Conservation (phyloP, 2,888 invertebrate species). For the Oscheius myriophilus region DNA sequence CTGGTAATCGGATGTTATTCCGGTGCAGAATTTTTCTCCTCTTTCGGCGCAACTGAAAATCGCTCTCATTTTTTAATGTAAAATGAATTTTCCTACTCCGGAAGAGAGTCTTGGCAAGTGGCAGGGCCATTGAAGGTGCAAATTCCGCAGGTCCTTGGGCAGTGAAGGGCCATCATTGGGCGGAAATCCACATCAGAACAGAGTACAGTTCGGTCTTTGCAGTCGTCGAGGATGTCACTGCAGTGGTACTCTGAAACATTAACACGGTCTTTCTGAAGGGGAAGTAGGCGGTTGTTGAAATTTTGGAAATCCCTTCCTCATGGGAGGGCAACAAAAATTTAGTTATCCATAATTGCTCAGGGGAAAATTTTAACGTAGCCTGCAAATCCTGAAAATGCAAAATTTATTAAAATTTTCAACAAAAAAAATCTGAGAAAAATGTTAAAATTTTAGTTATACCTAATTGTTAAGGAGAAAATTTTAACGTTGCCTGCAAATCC, state of each 20-base stretch:
- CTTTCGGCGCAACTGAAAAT: conserved; percentile 41
- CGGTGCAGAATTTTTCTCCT: conserved; percentile 38
- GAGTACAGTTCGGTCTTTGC: conserved; percentile 32
- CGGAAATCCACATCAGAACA: conserved; percentile 40
- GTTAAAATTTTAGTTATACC: too few species aligned
- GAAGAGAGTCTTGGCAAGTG: conserved; percentile 37
- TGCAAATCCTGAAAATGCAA: too few species aligned
- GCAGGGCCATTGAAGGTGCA: conserved; percentile 34
- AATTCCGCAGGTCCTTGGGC: conserved; percentile 41
- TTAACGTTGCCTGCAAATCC: too few species aligned
- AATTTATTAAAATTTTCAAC: too few species aligned
- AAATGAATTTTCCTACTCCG: conserved; percentile 24
- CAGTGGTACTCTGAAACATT: conserved; percentile 44
- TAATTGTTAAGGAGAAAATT: too few species aligned
- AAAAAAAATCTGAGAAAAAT: too few species aligned
- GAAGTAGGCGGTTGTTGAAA: too few species aligned
- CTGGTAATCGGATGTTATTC: conserved; percentile 38
- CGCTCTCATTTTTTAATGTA: neutral
- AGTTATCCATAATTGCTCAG: too few species aligned
- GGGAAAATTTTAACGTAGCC: too few species aligned
- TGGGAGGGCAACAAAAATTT: too few species aligned
- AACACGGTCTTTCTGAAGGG: too few species aligned
- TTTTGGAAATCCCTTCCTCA: too few species aligned
- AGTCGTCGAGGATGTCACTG: conserved; percentile 43
- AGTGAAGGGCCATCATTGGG: conserved; percentile 47